Evolutionary conservation across 1,140 invertebrate genomes (phyloP), one percentile per base, ranked within the genome.

Genomic region (Lasaia peninsularis): DNA sequence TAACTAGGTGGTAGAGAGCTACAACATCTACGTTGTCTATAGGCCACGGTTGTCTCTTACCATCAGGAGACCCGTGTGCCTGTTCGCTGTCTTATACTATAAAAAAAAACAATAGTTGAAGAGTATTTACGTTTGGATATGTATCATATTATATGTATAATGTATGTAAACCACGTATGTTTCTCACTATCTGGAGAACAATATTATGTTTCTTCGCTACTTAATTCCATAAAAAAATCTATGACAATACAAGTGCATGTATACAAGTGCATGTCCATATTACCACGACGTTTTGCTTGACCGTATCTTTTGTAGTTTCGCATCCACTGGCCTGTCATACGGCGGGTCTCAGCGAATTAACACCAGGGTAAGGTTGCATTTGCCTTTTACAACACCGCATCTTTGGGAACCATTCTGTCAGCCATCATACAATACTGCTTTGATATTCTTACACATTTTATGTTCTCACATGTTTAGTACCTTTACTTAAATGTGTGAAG

Each of bases 321-420:
- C 70, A 79, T 76, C 65, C 70, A 69, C 57, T 60, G 72, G 48
- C 66, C 77, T 79, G 80, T 83, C 80, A 80, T 73, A 75, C 66
- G 60, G 60, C 71, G 56, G 64, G 69, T 69, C 70, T 78, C 62
- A 65, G 75, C 73, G 75, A 83, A 83, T 80, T 83, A 80, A 83
- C 80, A 75, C 73, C 57, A 63, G 65, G 67, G 66, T 71, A 66
- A 62, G 72, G 67, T 72, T 71, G 69, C 69, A 64, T 68, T 65
- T 52, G 49, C 58, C 57, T 63, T 71, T 74, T 73, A 62, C 66
- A 58, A 64, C 60, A 56, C 67, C 65, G 64, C 70, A 44, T 52
- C 67, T 66, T 65, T 65, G 56, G 35, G 62, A 62, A 60, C 54
- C 49, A 28, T 69, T 52, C 50, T 32, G 50, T 52, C 50, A 16